Evolutionary conservation across 2,888 invertebrate genomes (phyloP).

Genomic region (Rosalia funebris): DNA sequence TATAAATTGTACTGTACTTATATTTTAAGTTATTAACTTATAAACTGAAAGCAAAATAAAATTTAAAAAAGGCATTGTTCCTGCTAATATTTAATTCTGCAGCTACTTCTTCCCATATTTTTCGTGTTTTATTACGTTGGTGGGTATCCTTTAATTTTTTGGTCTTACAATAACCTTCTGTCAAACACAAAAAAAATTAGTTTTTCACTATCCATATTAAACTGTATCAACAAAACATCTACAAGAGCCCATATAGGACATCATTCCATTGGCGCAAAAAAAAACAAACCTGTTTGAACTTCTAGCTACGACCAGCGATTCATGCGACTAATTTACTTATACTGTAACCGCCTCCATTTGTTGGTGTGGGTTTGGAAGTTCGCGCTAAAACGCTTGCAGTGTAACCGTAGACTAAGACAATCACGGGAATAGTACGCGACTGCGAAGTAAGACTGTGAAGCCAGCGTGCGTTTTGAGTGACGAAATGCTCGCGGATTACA

Average conservation of each 20-base stretch:
- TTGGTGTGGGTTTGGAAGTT: neutral
- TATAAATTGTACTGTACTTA: slow-evolving; percentile 23
- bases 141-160: neutral
- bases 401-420: neutral
- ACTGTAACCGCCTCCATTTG: slow-evolving; percentile 1
- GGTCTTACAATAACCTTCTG: neutral
- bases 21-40: slow-evolving; percentile 1
- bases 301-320: neutral
- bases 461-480: no score
- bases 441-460: no score
- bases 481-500: no score
- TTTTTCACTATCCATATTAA: slow-evolving; percentile 12
- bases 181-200: slow-evolving; percentile 11
- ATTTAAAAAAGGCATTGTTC: slow-evolving; percentile 3
- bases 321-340: slow-evolving; percentile 1
- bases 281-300: slow-evolving; percentile 11
- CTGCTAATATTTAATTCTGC: slow-evolving; percentile 10
- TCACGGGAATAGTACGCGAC: no score
- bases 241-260: neutral
- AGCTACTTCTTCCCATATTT: slow-evolving; percentile 14
- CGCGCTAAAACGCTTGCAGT: neutral
- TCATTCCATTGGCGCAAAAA: slow-evolving; percentile 5
- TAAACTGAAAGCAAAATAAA: slow-evolving; percentile 2
- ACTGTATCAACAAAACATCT: neutral
- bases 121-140: slow-evolving; percentile 9